Evolutionary conservation across 64 coral and sea anemone genomes (phyloP).

Genomic region (Platygyra sinensis): DNA sequence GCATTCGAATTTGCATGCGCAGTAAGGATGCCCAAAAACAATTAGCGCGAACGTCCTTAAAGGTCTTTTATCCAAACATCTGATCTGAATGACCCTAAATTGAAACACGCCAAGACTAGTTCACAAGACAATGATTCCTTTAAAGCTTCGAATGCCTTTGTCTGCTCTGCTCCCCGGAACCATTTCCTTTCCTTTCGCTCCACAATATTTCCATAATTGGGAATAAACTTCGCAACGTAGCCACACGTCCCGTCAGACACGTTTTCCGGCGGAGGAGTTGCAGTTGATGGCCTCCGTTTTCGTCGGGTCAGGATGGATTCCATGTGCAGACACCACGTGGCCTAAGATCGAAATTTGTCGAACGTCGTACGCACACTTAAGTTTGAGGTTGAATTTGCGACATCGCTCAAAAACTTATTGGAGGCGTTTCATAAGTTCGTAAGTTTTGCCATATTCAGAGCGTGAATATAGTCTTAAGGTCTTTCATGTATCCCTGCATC

Average conservation of each 20-base stretch:
- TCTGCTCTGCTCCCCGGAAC: conserved; percentile 16
- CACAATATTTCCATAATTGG: conserved; percentile 20
- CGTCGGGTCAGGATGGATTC: background rate
- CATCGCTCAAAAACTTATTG: conserved; percentile 17
- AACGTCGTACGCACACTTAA: conserved; percentile 1
- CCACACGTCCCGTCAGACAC: conserved; percentile 33
- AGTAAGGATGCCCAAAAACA: no score
- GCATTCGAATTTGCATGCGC: no score
- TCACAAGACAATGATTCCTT: conserved; percentile 3
- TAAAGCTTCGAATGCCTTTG: conserved; percentile 17
- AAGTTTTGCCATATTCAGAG: no score
- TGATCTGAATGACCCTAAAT: conserved; percentile 19
- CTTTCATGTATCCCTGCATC: no score
- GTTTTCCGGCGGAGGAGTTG: background rate
- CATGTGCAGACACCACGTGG: conserved; percentile 2
- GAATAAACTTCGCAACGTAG: conserved; percentile 30
- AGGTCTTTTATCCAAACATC: no score
- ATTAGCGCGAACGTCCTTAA: no score
- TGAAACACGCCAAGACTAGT: no score
- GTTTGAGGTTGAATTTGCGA: background rate
- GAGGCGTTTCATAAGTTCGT: no score
- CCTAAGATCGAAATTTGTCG: conserved; percentile 2
- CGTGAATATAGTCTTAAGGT: no score
- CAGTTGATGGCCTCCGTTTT: conserved; percentile 32
- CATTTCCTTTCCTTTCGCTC: conserved; percentile 22